Percentiles rank a stretch among this genome's conserved stretches.
Conservation (phyloP, 2,888 invertebrate genomes). For the Agrypnus murinus region DNA sequence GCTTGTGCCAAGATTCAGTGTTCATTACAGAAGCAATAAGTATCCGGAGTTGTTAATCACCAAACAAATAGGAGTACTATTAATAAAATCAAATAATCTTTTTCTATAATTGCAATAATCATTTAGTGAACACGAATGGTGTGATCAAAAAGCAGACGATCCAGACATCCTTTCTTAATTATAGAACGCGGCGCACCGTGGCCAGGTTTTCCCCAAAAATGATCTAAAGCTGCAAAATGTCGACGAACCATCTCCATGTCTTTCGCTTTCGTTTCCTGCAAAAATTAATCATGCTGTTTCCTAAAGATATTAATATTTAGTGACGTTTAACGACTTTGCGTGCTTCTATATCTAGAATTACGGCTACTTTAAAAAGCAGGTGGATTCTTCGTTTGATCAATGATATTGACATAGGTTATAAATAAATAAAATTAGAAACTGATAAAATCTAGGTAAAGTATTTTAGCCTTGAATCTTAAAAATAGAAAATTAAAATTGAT, state of each 20-base stretch:
- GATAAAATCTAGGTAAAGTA: slow-evolving; percentile 11
- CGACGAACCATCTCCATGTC: slow-evolving; percentile 80
- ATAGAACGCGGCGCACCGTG: slow-evolving; percentile 74
- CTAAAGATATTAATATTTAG: slow-evolving; percentile 25
- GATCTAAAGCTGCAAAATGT: slow-evolving; percentile 85
- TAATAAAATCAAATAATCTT: too few relatives aligned
- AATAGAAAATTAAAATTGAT: slow-evolving; percentile 13
- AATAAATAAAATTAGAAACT: slow-evolving; percentile 20
- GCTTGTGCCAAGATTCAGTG: too few relatives aligned
- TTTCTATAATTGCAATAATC: too few relatives aligned
- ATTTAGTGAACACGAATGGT: slow-evolving; percentile 15
- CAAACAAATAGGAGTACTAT: too few relatives aligned
- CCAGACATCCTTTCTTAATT: slow-evolving; percentile 64
- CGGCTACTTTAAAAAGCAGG: slow-evolving; percentile 16
- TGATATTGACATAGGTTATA: slow-evolving; percentile 26
- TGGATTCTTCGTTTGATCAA: slow-evolving; percentile 35
- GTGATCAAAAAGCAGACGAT: slow-evolving; percentile 64
- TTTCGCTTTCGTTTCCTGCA: slow-evolving; percentile 75
- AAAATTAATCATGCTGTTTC: slow-evolving; percentile 42
- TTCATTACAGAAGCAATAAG: too few relatives aligned
- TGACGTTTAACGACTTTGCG: slow-evolving; percentile 17
- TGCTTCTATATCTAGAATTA: slow-evolving; percentile 26
- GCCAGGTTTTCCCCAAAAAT: slow-evolving; percentile 88
- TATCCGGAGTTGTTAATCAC: too few relatives aligned
- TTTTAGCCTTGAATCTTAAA: slow-evolving; percentile 10